Evolutionary conservation across 2,113 vertebrate species (phyloP).

Genomic region (Natator depressus): DNA sequence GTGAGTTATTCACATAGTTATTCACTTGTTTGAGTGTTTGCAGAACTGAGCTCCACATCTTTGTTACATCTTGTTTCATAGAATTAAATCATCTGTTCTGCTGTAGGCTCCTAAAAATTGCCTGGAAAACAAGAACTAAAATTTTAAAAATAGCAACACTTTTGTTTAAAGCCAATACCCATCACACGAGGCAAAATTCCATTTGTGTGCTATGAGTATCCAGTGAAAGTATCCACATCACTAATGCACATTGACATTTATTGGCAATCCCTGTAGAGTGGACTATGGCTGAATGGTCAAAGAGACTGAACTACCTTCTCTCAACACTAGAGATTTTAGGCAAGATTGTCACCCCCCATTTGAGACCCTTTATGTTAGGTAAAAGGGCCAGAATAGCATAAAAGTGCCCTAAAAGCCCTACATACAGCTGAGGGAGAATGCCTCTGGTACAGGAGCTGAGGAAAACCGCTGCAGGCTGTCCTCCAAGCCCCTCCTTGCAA

Average conservation of each 20-base stretch:
- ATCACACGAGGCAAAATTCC: neutral
- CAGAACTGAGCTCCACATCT: neutral
- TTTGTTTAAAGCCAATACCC: neutral
- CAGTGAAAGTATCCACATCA: neutral
- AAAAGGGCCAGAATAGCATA: neutral
- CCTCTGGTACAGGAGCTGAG: neutral
- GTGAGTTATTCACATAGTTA: accelerated
- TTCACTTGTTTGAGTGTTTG: neutral
- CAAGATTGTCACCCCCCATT: neutral
- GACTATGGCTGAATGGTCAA: neutral
- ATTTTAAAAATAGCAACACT: neutral
- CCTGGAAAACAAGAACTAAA: neutral
- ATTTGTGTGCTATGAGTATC: neutral
- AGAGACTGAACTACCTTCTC: neutral
- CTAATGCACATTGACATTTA: accelerated
- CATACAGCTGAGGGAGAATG: neutral
- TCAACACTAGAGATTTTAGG: neutral
- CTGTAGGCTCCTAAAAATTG: neutral
- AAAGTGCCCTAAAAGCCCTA: neutral
- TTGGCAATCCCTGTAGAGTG: neutral
- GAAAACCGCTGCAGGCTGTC: accelerated
- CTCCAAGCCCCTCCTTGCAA: neutral
- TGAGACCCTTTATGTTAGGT: neutral
- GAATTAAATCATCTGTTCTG: accelerated
- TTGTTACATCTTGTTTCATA: neutral